Conservation (phyloP, 2,888 invertebrate genomes). For the Synanthedon andrenaeformis region DNA sequence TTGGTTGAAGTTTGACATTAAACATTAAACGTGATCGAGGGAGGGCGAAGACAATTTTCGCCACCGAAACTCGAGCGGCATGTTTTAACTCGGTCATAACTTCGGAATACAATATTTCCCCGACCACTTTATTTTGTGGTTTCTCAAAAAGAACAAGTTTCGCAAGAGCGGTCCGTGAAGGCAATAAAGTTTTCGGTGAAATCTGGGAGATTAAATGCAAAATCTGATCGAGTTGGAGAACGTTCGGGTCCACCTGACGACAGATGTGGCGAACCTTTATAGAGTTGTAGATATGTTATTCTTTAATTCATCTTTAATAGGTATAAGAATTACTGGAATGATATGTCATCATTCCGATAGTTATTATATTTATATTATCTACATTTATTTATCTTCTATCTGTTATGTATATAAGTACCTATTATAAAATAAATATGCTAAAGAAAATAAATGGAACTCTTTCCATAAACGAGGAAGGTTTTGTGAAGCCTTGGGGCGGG, state of each 20-base stretch:
- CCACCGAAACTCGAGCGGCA: slow-evolving; percentile 10
- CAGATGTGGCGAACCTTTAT: neutral
- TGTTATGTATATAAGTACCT: too few relatives aligned
- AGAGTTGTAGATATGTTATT: too few relatives aligned
- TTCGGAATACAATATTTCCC: slow-evolving; percentile 35
- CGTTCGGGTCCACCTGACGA: slow-evolving; percentile 31
- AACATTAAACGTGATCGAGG: neutral
- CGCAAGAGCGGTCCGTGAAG: slow-evolving; percentile 28
- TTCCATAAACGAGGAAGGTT: too few relatives aligned
- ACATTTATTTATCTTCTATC: too few relatives aligned
- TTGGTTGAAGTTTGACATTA: neutral
- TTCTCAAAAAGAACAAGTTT: slow-evolving; percentile 38
- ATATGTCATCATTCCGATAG: too few relatives aligned
- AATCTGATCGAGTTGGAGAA: slow-evolving; percentile 14
- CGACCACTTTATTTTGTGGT: slow-evolving; percentile 29
- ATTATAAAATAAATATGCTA: too few relatives aligned
- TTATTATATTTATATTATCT: too few relatives aligned
- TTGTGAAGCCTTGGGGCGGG: too few relatives aligned
- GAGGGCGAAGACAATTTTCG: slow-evolving; percentile 5
- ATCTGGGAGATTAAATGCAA: slow-evolving; percentile 32
- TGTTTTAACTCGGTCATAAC: slow-evolving; percentile 20
- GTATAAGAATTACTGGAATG: too few relatives aligned
- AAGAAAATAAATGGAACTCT: too few relatives aligned
- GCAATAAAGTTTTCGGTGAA: slow-evolving; percentile 33
- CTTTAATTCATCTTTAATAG: too few relatives aligned